A percentile compares a stretch with the other conserved stretches of the same genome.
Evolutionary conservation across 2,113 vertebrate species (phyloP).

Genomic region (Apteryx owenii): DNA sequence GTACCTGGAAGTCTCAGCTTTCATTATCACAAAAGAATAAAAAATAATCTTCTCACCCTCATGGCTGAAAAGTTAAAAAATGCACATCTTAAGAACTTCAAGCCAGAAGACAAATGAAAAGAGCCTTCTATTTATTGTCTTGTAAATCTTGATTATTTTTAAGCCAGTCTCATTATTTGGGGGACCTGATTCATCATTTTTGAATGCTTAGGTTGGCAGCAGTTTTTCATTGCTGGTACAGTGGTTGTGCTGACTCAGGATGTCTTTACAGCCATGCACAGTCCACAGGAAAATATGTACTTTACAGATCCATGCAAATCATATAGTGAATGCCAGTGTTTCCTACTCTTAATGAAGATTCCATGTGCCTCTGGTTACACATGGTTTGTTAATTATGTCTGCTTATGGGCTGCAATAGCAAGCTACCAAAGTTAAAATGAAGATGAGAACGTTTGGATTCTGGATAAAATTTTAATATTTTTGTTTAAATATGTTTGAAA

Average conservation of each 20-base stretch:
- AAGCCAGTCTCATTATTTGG: not conserved
- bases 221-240: not conserved
- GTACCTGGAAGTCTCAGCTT: slow-evolving; percentile 13
- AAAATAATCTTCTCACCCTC: not conserved
- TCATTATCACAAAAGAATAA: not conserved
- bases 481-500: not conserved
- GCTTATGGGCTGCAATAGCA: not conserved
- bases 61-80: not conserved
- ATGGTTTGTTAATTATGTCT: not conserved
- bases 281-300: slow-evolving; percentile 5
- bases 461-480: not conserved
- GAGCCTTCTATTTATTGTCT: slow-evolving; percentile 25
- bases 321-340: not conserved
- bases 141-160: slow-evolving; percentile 41
- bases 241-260: slow-evolving; percentile 46
- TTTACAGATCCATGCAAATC: slow-evolving; percentile 1
- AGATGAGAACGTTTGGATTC: not conserved
- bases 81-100: not conserved
- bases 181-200: slow-evolving; percentile 16
- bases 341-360: slow-evolving; percentile 12
- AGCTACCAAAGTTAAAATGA: not conserved
- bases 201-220: slow-evolving; percentile 25
- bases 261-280: slow-evolving; percentile 9
- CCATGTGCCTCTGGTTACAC: not conserved
- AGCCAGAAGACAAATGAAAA: not conserved